These are phyloP conservation scores for Lepidocyrtoides sp. DNA, from an alignment of 2,888 invertebrate species.

Conservation along the genomic window DNA sequence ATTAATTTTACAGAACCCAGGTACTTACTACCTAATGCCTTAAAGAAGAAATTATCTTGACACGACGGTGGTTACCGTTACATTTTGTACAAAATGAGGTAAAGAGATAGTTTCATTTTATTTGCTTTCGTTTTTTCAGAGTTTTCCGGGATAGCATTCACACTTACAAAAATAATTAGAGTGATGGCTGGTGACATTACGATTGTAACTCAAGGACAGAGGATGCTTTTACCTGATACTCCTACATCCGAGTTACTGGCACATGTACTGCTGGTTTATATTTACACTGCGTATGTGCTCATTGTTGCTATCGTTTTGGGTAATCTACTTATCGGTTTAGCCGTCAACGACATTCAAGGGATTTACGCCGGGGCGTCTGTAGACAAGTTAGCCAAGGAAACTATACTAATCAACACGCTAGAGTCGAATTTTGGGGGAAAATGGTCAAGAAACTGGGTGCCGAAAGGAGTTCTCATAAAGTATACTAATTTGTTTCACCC, in stretches of 20 bases:
- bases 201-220: background rate
- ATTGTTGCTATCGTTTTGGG: conserved; percentile 33
- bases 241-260: background rate
- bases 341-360: conserved; percentile 10
- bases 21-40: no score
- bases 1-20: no score
- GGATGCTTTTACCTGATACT: background rate
- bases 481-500: conserved; percentile 48
- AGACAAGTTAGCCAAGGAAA: conserved; percentile 16
- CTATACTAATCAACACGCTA: background rate
- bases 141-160: background rate
- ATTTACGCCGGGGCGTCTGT: conserved; percentile 30
- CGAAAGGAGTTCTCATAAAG: background rate
- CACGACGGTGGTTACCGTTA: no score
- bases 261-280: background rate
- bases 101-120: no score
- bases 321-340: conserved; percentile 54
- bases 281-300: conserved; percentile 26
- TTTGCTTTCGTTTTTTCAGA: no score
- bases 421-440: background rate
- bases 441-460: background rate
- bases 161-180: background rate
- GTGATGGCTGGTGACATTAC: conserved; percentile 53
- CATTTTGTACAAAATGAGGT: no score
- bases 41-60: no score